These are phyloP conservation scores for Caranx ignobilis DNA, from an alignment of 2,113 vertebrate species.

Conservation along the genomic window DNA sequence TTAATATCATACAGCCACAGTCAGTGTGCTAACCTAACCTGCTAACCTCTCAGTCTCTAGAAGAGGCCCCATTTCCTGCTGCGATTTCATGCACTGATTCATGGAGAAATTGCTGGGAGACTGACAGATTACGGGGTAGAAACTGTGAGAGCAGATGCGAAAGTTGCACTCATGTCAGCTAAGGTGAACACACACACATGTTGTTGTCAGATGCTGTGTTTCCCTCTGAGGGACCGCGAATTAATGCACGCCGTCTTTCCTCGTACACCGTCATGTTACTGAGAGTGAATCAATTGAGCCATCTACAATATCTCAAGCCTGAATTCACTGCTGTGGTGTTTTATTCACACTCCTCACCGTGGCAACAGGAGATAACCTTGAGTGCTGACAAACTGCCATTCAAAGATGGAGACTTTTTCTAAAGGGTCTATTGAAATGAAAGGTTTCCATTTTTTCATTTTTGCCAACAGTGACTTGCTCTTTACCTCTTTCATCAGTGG, in stretches of 20 bases:
- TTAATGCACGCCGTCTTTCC: neutral
- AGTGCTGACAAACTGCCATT: conserved; percentile 59
- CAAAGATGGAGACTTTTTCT: conserved; percentile 30
- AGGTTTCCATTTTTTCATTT: conserved; percentile 34
- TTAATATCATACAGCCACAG: neutral
- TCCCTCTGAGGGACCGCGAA: neutral
- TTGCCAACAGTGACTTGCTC: neutral
- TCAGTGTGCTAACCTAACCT: neutral
- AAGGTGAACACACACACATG: conserved; percentile 19
- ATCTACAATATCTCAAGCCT: conserved; percentile 5
- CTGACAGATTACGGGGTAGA: conserved; percentile 3
- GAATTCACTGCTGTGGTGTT: conserved; percentile 39
- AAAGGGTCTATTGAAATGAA: conserved; percentile 30
- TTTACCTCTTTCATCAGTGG: neutral
- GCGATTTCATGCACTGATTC: conserved; percentile 23
- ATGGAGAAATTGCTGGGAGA: neutral
- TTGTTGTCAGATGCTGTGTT: conserved; percentile 7
- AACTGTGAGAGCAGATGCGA: conserved; percentile 19
- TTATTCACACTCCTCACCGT: conserved; percentile 58
- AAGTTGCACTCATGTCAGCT: neutral
- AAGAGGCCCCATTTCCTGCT: neutral
- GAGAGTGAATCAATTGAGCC: conserved; percentile 45
- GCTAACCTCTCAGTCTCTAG: neutral
- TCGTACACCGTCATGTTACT: neutral
- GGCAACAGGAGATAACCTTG: conserved; percentile 78